Evolutionary conservation across 2,888 invertebrate species (phyloP), one percentile per base, ranked within the genome.

Genomic region (Smittia sp.): DNA sequence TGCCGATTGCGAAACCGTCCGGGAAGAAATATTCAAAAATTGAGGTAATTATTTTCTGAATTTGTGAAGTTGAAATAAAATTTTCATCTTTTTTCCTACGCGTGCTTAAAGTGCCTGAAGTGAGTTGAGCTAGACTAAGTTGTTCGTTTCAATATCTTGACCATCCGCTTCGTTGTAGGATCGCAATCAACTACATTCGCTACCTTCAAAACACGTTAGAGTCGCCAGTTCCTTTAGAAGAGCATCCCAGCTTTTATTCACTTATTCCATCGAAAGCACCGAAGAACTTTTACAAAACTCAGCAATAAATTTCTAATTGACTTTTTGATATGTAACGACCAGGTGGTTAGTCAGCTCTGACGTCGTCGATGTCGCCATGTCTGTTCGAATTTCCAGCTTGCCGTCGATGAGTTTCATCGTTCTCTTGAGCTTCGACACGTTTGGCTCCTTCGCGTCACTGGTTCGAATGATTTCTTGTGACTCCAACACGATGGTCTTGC

Each of bases 1-100:
- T 93, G 76, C 92, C 92, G 0, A 87, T 88, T 77, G 88, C 89
- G 69, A 92, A 92, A 78, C 92, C 92, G 0, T 89, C 90, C 15
- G 93, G 93, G 75, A 93, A 93, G 80, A 93, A 93, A 79, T 87
- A 93, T 77, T 92, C 92, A 13, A 93, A 93, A 83, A 93, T 93
- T 76, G 93, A 93, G n/a, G n/a, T n/a, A n/a, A n/a, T n/a, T n/a
- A n/a, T n/a, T n/a, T n/a, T n/a, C n/a, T n/a, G n/a, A n/a, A n/a
- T n/a, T n/a, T n/a, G n/a, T n/a, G n/a, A n/a, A n/a, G n/a, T n/a
- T n/a, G n/a, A n/a, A n/a, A n/a, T n/a, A n/a, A n/a, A n/a, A n/a
- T n/a, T n/a, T n/a, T n/a, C n/a, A n/a, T n/a, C n/a, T n/a, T n/a
- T n/a, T n/a, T n/a, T n/a, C n/a, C n/a, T n/a, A n/a, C n/a, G n/a